Percentiles rank a stretch among this genome's conserved stretches.
Conservation (phyloP, 2,113 vertebrate species). For the Ploceus nigricollis region DNA sequence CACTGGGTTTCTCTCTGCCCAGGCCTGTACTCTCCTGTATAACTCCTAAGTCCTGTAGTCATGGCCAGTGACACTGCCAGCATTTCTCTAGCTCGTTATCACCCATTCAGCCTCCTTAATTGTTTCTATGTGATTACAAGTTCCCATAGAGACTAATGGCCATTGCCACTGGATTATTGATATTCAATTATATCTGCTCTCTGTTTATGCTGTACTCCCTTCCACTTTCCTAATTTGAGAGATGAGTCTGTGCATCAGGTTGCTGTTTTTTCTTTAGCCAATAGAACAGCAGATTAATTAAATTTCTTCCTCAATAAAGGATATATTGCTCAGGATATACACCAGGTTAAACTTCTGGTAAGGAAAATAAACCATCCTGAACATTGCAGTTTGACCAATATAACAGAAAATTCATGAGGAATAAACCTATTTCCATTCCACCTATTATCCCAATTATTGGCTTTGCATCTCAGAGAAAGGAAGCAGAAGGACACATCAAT, state of each 20-base stretch:
- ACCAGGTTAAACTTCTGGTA: not conserved
- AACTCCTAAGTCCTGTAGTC: not conserved
- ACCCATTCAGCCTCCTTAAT: not conserved
- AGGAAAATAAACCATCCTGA: not conserved
- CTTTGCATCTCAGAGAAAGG: not conserved
- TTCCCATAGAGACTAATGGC: not conserved
- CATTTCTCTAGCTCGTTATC: not conserved
- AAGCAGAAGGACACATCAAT: not conserved
- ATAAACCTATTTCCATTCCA: not conserved
- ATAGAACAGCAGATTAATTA: not conserved
- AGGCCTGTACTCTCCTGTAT: not conserved
- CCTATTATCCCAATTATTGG: not conserved
- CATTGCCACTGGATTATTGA: not conserved
- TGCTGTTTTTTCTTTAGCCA: not conserved
- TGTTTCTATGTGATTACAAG: not conserved
- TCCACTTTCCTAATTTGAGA: not conserved
- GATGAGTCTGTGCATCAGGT: not conserved
- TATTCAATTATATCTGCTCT: not conserved
- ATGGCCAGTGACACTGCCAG: not conserved
- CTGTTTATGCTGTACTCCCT: not conserved
- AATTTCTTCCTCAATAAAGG: not conserved
- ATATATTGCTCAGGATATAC: not conserved
- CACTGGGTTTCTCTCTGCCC: not conserved
- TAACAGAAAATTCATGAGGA: not conserved
- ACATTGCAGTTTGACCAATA: not conserved